Conservation (phyloP, 2,888 invertebrate genomes). For the Kryphioiulus occultus region DNA sequence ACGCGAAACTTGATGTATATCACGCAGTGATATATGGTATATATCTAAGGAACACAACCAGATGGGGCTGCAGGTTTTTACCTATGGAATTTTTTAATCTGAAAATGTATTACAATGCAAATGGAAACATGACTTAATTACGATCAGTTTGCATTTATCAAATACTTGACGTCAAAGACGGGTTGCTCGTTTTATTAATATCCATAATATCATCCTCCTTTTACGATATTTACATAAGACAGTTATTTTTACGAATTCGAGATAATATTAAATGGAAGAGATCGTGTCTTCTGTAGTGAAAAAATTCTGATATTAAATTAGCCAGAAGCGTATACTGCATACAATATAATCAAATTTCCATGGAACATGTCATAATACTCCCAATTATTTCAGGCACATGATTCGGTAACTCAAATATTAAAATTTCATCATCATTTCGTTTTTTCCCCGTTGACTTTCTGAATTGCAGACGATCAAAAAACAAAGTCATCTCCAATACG, state of each 20-base stretch:
- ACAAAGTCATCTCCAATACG: background rate
- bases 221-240: no score
- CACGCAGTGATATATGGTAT: background rate
- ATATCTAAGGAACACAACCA: background rate
- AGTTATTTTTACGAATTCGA: no score
- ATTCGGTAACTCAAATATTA: background rate
- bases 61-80: background rate
- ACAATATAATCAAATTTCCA: no score
- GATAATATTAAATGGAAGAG: no score
- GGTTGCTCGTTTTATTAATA: background rate
- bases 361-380: no score
- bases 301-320: no score
- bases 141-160: background rate
- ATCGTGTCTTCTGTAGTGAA: no score
- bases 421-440: background rate
- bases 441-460: background rate
- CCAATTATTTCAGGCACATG: no score
- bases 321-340: no score
- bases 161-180: background rate
- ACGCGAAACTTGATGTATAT: constrained; percentile 8
- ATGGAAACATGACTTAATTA: background rate
- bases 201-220: no score
- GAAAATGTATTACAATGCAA: background rate
- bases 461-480: background rate
- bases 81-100: background rate